Evolutionary conservation across 2,888 invertebrate genomes (phyloP), one percentile per base, ranked within the genome.

Genomic region (Acanthococcus lagerstroemiae): DNA sequence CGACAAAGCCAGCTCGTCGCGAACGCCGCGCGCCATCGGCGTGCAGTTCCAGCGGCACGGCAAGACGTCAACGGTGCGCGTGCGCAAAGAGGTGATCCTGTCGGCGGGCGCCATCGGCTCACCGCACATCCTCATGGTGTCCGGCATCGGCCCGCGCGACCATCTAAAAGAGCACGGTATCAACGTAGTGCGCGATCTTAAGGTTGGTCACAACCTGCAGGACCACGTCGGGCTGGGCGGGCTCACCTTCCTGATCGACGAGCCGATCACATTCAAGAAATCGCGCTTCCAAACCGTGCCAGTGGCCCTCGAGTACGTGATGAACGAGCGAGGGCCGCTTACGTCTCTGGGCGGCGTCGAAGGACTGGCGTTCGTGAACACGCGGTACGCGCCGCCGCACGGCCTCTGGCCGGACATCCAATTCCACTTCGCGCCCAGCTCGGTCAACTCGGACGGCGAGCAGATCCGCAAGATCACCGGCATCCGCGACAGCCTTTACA

Each of bases 61-160:
- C 0, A 79, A 80, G 63, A 82, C 80, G 63, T 81, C 84, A 60
- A 79, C 81, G 54, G 86, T 88, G 0, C 79, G 84, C 68, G 90
- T 90, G 0, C 83, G 85, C 68, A 82, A 87, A 61, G 92, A 92
- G 76, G 84, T 95, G 0, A 83, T 95, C 6, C 78, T 92, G 71
- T 88, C 90, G 2, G 89, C 93, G 0, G 95, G 95, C 0, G 84
- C 95, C 0, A 83, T 96, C 44, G 87, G 89, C 61, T 85, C 89
- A 3, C 94, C 95, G 0, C 93, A 95, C 72, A 74, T 96, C 21
- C 80, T 96, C 70, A 91, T 95, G 92, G 75, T 95, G 7, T 92
- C 91, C 63, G 95, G 95, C 0, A 82, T 94, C 22, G 91, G 91
- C 0, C 90, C 90, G 0, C 81, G 81, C 2, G 86, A 88, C 15